Evolutionary conservation across 2,797 vertebrate genomes (phyloP).

Genomic region (Nasua narica): DNA sequence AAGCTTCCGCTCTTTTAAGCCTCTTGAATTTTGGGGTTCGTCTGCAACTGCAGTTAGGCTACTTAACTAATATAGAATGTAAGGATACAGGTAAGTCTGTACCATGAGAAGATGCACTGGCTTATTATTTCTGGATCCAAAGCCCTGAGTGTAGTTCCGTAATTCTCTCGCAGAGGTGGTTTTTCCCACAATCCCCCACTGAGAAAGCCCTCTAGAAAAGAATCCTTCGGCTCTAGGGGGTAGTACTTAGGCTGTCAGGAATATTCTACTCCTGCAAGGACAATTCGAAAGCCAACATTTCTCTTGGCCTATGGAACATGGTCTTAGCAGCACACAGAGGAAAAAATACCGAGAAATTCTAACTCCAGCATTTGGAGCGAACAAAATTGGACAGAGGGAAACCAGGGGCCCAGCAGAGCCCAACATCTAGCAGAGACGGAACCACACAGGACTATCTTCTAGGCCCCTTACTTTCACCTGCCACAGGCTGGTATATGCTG

Average conservation of each 20-base stretch:
- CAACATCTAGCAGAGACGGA: background rate
- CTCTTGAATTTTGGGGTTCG: background rate
- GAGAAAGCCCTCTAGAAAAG: background rate
- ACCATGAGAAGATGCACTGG: background rate
- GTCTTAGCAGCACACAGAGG: background rate
- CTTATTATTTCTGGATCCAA: slow-evolving; percentile 8
- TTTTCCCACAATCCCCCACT: background rate
- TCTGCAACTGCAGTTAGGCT: background rate
- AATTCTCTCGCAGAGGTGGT: background rate
- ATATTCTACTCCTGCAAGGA: background rate
- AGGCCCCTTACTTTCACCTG: background rate
- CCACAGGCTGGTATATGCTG: background rate
- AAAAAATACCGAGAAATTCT: background rate
- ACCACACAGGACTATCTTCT: too few relatives aligned
- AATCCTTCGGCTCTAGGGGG: background rate
- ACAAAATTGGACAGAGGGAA: background rate
- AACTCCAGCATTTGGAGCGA: background rate
- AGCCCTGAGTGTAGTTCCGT: background rate
- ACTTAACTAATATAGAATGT: background rate
- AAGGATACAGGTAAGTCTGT: background rate
- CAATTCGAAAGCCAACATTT: background rate
- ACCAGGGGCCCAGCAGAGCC: too few relatives aligned
- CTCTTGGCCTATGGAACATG: background rate
- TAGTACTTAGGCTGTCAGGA: background rate
- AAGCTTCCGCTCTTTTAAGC: background rate